These are phyloP conservation scores for Girardinichthys multiradiatus DNA, from an alignment of 2,113 vertebrate species.

Conservation along the genomic window DNA sequence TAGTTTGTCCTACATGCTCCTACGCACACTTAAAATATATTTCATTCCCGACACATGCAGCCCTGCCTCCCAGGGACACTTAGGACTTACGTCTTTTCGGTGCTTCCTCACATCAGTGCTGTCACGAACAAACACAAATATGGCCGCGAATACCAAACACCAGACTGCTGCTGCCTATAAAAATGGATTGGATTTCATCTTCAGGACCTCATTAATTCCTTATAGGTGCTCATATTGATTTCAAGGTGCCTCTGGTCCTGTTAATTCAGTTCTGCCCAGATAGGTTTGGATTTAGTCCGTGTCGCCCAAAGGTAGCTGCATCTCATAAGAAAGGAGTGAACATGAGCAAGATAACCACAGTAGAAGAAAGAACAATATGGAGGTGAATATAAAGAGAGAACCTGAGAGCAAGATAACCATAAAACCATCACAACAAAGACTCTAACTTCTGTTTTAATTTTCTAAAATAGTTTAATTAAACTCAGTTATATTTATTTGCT, in stretches of 20 bases:
- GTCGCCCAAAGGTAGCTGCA: slow-evolving; percentile 58
- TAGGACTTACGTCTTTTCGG: slow-evolving; percentile 13
- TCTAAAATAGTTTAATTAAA: neutral
- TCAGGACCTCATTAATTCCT: slow-evolving; percentile 70
- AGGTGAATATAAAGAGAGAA: neutral
- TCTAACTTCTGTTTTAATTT: neutral
- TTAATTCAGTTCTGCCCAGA: slow-evolving; percentile 67
- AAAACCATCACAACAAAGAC: slow-evolving; percentile 1
- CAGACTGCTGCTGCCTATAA: slow-evolving; percentile 33
- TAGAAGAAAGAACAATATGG: neutral
- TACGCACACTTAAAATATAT: neutral
- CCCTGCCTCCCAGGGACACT: slow-evolving; percentile 1
- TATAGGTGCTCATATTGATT: slow-evolving; percentile 70
- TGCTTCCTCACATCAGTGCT: slow-evolving; percentile 15
- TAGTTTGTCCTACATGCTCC: neutral
- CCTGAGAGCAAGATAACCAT: neutral
- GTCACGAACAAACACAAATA: slow-evolving; percentile 16
- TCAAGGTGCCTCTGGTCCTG: slow-evolving; percentile 55
- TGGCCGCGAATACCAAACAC: slow-evolving; percentile 25
- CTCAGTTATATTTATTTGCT: neutral
- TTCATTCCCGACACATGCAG: slow-evolving; percentile 1
- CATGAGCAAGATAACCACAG: slow-evolving; percentile 13
- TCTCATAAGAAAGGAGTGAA: slow-evolving; percentile 44
- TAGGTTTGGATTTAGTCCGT: slow-evolving; percentile 56
- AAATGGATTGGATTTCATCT: slow-evolving; percentile 67